Evolutionary conservation across 2,888 invertebrate species (phyloP), one percentile per base, ranked within the genome.

Genomic region (Theretra japonica): DNA sequence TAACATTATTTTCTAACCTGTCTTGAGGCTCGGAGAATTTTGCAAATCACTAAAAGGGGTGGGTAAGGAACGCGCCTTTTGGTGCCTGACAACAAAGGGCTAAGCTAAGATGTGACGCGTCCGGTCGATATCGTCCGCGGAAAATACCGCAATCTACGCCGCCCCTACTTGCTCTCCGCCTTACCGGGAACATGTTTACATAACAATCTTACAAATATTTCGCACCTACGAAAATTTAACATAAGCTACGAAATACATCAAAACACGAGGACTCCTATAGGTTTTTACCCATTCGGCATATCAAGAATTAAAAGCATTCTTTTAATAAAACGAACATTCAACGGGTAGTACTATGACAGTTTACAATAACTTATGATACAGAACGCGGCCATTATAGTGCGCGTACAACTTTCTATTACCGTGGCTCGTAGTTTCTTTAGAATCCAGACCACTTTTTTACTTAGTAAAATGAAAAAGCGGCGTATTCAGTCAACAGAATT

Each of bases 401-500:
- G 79, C 77, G 77, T 81, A 80, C 77, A 84, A 88, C 89, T 90
- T 90, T 90, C 90, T 90, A 90, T 82, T 83, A 80, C 81, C 80
- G 83, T 84, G 80, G 76, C 71, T 79, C 77, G 82, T 82, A 86
- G 87, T 90, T 90, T 88, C 88, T 89, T 88, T 85, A 83, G 83
- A 84, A 86, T 84, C 78, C 82, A 84, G 83, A 86, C 83, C 82
- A 86, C 86, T 89, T 90, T 90, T 88, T 89, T 86, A 87, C 85
- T 88, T 84, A 82, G 82, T 77, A 85, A 83, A 87, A 88, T 88
- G 86, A 88, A 90, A 90, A 88, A 89, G 87, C 86, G 83, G 86
- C 86, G 84, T 87, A 88, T 87, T 86, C 86, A 88, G 87, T 87
- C 83, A 83, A 85, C 87, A 88, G 90, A 91, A 91, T 91, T 90